These are phyloP conservation scores for Ormyrus labotus DNA, from an alignment of 2,888 invertebrate species.

Conservation along the genomic window DNA sequence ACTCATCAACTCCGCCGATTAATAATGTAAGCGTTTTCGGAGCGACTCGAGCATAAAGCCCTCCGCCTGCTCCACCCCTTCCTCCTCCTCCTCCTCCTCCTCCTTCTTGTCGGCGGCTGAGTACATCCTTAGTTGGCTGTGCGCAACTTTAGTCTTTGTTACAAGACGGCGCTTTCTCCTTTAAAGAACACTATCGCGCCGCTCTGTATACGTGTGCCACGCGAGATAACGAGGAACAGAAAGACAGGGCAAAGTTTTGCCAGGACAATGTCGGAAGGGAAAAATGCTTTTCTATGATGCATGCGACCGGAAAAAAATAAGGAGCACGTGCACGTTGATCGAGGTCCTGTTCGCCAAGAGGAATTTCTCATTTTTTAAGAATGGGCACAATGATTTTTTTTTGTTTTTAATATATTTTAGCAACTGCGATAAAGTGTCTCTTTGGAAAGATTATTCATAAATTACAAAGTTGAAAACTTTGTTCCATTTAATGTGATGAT, in stretches of 20 bases:
- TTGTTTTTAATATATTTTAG: no score
- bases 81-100: not conserved
- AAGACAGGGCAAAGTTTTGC: slow-evolving; percentile 19
- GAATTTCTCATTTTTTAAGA: no score
- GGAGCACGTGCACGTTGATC: not conserved
- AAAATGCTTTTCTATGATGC: not conserved
- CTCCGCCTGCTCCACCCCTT: not conserved
- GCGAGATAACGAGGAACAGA: slow-evolving; percentile 11
- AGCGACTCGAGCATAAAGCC: not conserved
- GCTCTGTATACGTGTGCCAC: not conserved
- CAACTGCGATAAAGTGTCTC: no score
- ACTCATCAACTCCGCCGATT: slow-evolving; percentile 15
- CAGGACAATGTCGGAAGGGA: not conserved
- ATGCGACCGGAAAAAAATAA: not conserved
- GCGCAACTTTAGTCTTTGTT: slow-evolving; percentile 36
- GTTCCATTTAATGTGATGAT: no score
- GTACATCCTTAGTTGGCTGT: slow-evolving; percentile 17
- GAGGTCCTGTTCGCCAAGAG: not conserved
- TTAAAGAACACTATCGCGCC: not conserved
- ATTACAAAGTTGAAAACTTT: no score
- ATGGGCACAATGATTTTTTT: no score
- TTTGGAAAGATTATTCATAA: no score
- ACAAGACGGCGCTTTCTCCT: not conserved
- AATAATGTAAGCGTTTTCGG: slow-evolving; percentile 39
- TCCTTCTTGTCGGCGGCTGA: not conserved